These are phyloP conservation scores for Drosophila siamana DNA, from an alignment of 2,888 invertebrate genomes.

Conservation along the genomic window DNA sequence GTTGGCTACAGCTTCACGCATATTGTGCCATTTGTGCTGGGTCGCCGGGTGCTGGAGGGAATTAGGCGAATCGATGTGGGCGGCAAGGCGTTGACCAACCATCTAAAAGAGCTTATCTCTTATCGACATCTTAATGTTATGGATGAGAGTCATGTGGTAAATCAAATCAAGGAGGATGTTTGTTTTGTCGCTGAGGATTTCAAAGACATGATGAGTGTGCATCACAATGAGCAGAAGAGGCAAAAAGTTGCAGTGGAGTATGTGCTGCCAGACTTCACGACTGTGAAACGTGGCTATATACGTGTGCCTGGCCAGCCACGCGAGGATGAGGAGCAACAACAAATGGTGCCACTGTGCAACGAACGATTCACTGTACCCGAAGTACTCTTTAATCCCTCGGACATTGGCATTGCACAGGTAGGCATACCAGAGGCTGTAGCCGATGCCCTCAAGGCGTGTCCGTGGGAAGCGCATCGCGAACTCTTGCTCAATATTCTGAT, in stretches of 20 bases:
- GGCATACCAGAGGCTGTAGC: constrained; percentile 96
- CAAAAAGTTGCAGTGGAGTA: constrained; percentile 94
- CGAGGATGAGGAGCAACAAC: constrained; percentile 82
- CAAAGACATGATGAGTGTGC: constrained; percentile 91
- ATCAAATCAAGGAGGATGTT: constrained; percentile 98
- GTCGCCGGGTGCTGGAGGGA: constrained; percentile 89
- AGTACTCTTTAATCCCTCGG: constrained; percentile 96
- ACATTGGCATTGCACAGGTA: constrained; percentile 95
- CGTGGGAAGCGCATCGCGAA: constrained; percentile 90
- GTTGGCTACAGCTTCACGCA: constrained; percentile 98
- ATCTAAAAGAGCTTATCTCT: constrained; percentile 98
- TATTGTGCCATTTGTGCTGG: constrained; percentile 95
- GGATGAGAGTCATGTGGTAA: constrained; percentile 99
- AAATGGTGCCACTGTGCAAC: constrained; percentile 94
- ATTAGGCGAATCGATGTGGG: constrained; percentile 96
- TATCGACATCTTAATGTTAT: constrained; percentile 98
- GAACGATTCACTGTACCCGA: constrained; percentile 98
- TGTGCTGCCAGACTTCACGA: constrained; percentile 97
- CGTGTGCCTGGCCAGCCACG: constrained; percentile 70
- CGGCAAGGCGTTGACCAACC: constrained; percentile 98
- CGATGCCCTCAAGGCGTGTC: constrained; percentile 91
- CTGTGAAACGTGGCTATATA: constrained; percentile 91
- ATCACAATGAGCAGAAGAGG: constrained; percentile 87
- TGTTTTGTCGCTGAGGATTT: constrained; percentile 97
- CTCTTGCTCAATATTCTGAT: constrained; percentile 93